phyloP scores from a whole-genome alignment of 1,140 invertebrate species.

The Mercenaria mercenaria region DNA sequence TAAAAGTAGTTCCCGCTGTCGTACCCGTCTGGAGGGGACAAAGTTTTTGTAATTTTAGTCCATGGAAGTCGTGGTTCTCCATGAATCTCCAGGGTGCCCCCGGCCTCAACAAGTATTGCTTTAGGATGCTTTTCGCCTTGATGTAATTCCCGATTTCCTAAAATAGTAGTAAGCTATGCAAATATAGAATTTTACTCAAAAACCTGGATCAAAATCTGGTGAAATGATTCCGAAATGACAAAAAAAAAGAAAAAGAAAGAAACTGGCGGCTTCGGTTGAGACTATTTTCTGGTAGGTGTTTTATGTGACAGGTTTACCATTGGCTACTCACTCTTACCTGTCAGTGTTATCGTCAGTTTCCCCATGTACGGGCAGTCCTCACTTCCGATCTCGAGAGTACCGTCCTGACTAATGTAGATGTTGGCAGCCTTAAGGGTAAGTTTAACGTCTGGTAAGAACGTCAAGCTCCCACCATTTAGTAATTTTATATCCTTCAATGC shows the following conservation, averaged over 20 bases:
- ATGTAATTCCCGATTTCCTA: constrained; percentile 19
- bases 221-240: too few relatives aligned
- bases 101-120: constrained; percentile 54
- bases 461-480: constrained; percentile 13
- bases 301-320: too few relatives aligned
- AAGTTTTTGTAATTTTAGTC: constrained; percentile 72
- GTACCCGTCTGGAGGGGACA: constrained; percentile 1
- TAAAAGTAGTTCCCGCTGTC: background rate
- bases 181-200: too few relatives aligned
- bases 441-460: constrained; percentile 36
- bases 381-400: constrained; percentile 20
- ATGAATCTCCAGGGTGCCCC: constrained; percentile 74
- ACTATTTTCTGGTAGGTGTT: too few relatives aligned
- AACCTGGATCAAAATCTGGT: too few relatives aligned
- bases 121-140: constrained; percentile 24
- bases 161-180: background rate
- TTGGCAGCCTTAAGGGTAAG: constrained; percentile 9
- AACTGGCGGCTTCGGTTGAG: too few relatives aligned
- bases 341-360: constrained; percentile 14
- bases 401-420: constrained; percentile 19
- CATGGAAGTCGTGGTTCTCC: constrained; percentile 68
- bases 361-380: constrained; percentile 31
- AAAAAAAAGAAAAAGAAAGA: too few relatives aligned
- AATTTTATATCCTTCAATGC: background rate
- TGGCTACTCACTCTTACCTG: too few relatives aligned